A percentile compares a stretch with the other conserved stretches of the same genome.
These are phyloP conservation scores for Chymomyza caudatula DNA, from an alignment of 2,888 invertebrate genomes.

Conservation along the genomic window DNA sequence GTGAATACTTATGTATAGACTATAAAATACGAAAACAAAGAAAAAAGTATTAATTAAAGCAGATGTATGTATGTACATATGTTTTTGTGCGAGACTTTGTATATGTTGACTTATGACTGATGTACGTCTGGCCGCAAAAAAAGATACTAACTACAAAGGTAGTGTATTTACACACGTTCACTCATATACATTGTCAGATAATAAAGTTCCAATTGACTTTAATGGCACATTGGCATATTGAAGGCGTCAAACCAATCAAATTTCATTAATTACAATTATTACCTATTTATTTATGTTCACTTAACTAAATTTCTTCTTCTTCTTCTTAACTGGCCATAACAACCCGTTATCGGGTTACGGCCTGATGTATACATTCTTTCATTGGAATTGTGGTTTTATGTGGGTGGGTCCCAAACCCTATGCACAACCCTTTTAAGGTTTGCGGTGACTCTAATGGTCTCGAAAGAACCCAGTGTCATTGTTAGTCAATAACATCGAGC, in stretches of 20 bases:
- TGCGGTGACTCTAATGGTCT: too few relatives aligned
- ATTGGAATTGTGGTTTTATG: too few relatives aligned
- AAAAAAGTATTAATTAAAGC: slow-evolving; percentile 28
- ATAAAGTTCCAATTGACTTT: slow-evolving; percentile 35
- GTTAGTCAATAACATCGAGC: too few relatives aligned
- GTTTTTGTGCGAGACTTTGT: background rate
- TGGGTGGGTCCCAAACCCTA: too few relatives aligned
- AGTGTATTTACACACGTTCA: background rate
- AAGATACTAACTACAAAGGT: slow-evolving; percentile 14
- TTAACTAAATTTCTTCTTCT: too few relatives aligned
- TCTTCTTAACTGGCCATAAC: too few relatives aligned
- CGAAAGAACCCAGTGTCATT: too few relatives aligned
- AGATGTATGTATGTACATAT: slow-evolving; percentile 15
- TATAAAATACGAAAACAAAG: slow-evolving; percentile 2
- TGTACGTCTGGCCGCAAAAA: background rate
- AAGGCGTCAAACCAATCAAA: slow-evolving; percentile 23
- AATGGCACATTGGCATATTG: slow-evolving; percentile 4
- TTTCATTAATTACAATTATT: slow-evolving; percentile 5
- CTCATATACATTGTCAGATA: background rate
- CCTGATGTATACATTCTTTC: too few relatives aligned
- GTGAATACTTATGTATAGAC: slow-evolving; percentile 26
- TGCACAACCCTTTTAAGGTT: too few relatives aligned
- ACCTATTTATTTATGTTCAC: too few relatives aligned
- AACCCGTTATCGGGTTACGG: too few relatives aligned
- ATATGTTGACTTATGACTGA: slow-evolving; percentile 3